A percentile compares a stretch with the other conserved stretches of the same genome.
Evolutionary conservation across 1,140 invertebrate genomes (phyloP).

Genomic region (Ericerus pela): DNA sequence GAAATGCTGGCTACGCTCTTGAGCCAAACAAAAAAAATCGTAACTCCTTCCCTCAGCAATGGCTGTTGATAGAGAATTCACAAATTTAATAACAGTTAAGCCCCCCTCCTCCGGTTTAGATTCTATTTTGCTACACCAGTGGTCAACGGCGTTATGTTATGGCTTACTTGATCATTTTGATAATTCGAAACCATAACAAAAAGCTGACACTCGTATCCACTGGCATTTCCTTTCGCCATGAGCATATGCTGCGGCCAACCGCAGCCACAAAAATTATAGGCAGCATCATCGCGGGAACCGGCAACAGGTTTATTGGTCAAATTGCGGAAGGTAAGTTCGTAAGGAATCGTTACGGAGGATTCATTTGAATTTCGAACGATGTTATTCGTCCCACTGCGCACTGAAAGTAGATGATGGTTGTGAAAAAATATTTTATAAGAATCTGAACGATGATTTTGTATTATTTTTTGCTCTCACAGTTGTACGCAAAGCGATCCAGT

Average conservation of each 20-base stretch:
- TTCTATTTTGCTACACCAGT: no score
- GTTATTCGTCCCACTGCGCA: constrained; percentile 38
- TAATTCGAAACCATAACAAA: constrained; percentile 71
- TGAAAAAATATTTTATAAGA: not conserved
- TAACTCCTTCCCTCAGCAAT: no score
- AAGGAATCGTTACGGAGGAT: constrained; percentile 48
- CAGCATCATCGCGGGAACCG: constrained; percentile 26
- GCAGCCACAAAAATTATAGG: constrained; percentile 61
- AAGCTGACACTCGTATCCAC: constrained; percentile 50
- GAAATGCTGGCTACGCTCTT: no score
- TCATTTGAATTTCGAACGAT: constrained; percentile 38
- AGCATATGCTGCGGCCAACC: constrained; percentile 79
- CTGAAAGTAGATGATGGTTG: constrained; percentile 26
- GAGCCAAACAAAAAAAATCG: no score
- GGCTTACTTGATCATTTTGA: constrained; percentile 43
- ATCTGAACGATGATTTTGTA: not conserved
- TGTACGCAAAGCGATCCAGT: constrained; percentile 37
- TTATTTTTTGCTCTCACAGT: not conserved
- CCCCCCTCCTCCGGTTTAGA: no score
- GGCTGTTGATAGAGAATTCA: no score
- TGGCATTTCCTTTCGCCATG: constrained; percentile 50
- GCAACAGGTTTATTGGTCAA: constrained; percentile 30
- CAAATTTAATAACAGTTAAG: no score
- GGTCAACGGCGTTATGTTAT: no score
- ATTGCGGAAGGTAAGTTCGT: constrained; percentile 45